Evolutionary conservation across 2,888 invertebrate species (phyloP).

Genomic region (Drosophila kanekoi): DNA sequence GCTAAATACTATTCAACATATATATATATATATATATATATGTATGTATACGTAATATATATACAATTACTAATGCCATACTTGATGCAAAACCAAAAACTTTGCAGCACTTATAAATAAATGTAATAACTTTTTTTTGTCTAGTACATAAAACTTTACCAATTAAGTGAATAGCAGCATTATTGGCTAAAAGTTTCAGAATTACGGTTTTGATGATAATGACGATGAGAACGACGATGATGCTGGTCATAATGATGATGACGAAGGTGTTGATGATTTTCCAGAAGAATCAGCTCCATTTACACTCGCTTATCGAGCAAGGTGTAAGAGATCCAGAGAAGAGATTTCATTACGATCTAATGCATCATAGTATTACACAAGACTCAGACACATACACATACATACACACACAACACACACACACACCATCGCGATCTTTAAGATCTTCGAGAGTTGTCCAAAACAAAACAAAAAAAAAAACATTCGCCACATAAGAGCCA

Average conservation of each 20-base stretch:
- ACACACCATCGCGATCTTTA: constrained; percentile 16
- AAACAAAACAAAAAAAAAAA: neutral
- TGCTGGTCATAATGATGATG: neutral
- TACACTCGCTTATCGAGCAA: constrained; percentile 2
- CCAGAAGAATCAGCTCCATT: constrained; percentile 1
- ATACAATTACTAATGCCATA: constrained; percentile 31
- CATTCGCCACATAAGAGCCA: constrained; percentile 26
- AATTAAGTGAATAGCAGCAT: constrained; percentile 43
- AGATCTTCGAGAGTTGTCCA: constrained; percentile 27
- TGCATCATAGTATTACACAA: constrained; percentile 2
- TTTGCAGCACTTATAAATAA: constrained; percentile 49
- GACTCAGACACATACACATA: constrained; percentile 3
- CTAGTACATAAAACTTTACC: constrained; percentile 57
- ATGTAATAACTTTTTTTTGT: constrained; percentile 66
- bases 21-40: constrained; percentile 32
- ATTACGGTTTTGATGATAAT: constrained; percentile 1
- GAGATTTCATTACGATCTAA: constrained; percentile 5
- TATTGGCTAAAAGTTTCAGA: constrained; percentile 38
- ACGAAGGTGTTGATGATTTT: neutral
- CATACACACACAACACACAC: constrained; percentile 5
- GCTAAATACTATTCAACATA: constrained; percentile 55
- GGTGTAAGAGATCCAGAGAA: neutral
- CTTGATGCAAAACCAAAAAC: constrained; percentile 24
- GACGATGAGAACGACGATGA: neutral
- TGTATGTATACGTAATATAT: constrained; percentile 11